These are phyloP conservation scores for Minunthozetes semirufus DNA, from an alignment of 2,888 invertebrate species.

Conservation along the genomic window DNA sequence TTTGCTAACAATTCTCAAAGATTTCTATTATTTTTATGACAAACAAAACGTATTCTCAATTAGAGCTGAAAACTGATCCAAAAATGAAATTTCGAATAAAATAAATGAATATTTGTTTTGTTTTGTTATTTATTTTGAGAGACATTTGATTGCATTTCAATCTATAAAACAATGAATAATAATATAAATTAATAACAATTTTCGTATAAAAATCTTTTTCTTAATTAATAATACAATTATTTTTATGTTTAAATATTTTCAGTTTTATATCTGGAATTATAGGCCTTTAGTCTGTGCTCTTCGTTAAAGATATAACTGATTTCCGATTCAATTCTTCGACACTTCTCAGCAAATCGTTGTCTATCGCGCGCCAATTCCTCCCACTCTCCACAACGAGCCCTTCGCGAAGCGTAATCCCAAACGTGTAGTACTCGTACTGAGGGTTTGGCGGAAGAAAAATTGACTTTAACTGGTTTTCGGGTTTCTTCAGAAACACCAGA, in stretches of 20 bases:
- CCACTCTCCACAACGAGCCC: conserved; percentile 5
- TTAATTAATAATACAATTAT: not conserved
- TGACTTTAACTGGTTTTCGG: not conserved
- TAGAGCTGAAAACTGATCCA: too few relatives aligned
- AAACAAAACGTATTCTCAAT: too few relatives aligned
- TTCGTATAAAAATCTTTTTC: not conserved
- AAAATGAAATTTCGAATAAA: too few relatives aligned
- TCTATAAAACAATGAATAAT: not conserved
- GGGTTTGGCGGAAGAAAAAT: not conserved
- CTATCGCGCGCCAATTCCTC: conserved; percentile 13
- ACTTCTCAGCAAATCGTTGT: conserved; percentile 5
- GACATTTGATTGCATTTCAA: not conserved
- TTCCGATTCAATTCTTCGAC: conserved; percentile 4
- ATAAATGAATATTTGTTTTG: too few relatives aligned
- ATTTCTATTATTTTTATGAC: too few relatives aligned
- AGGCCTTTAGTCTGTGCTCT: conserved; percentile 6
- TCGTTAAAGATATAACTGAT: not conserved
- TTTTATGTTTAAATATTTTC: not conserved
- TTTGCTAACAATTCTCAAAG: too few relatives aligned
- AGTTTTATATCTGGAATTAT: not conserved
- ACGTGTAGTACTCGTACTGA: not conserved
- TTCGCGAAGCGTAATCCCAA: conserved; percentile 18
- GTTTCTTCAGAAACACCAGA: not conserved
- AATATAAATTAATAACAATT: not conserved
- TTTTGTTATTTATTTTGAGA: too few relatives aligned